Evolutionary conservation across 2,888 invertebrate species (phyloP).

Genomic region (Ornithoptera priamus): DNA sequence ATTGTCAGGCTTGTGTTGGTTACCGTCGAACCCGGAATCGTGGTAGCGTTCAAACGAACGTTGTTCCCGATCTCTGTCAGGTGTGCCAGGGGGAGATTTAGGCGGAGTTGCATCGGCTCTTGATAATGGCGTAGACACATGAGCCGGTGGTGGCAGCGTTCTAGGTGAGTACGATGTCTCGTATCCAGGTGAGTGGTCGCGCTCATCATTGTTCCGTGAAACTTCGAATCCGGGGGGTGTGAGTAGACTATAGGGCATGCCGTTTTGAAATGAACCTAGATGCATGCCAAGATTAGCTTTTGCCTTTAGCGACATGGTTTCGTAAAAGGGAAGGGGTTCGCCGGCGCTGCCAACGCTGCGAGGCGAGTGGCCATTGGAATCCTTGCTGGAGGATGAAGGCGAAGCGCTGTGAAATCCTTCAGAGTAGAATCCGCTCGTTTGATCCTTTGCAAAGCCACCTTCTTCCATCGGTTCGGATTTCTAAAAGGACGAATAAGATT

Average conservation of each 20-base stretch:
- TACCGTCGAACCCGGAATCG: conserved; percentile 71
- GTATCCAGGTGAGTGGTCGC: conserved; percentile 59
- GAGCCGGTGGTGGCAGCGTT: conserved; percentile 53
- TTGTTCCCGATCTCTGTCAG: conserved; percentile 57
- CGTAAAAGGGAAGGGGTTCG: conserved; percentile 66
- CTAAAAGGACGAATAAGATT: conserved; percentile 59
- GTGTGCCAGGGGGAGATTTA: conserved; percentile 68
- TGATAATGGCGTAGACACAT: conserved; percentile 63
- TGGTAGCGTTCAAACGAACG: conserved; percentile 68
- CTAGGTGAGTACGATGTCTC: conserved; percentile 62
- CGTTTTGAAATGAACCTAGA: conserved; percentile 63
- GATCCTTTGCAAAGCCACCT: conserved; percentile 74
- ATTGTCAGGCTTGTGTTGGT: conserved; percentile 53
- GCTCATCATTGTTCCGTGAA: conserved; percentile 52
- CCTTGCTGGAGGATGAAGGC: conserved; percentile 79
- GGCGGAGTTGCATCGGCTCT: conserved; percentile 69
- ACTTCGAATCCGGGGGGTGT: conserved; percentile 81
- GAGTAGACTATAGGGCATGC: conserved; percentile 79
- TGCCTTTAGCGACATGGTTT: conserved; percentile 63
- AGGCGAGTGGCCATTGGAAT: conserved; percentile 74
- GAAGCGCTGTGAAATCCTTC: conserved; percentile 81
- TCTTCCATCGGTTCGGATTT: conserved; percentile 79
- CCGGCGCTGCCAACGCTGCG: conserved; percentile 68
- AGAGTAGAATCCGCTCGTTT: conserved; percentile 81
- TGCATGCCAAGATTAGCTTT: conserved; percentile 72